Percentiles rank a stretch among this genome's conserved stretches.
These are phyloP conservation scores for Actinemys pallida DNA, from an alignment of 2,113 vertebrate species.

Conservation along the genomic window DNA sequence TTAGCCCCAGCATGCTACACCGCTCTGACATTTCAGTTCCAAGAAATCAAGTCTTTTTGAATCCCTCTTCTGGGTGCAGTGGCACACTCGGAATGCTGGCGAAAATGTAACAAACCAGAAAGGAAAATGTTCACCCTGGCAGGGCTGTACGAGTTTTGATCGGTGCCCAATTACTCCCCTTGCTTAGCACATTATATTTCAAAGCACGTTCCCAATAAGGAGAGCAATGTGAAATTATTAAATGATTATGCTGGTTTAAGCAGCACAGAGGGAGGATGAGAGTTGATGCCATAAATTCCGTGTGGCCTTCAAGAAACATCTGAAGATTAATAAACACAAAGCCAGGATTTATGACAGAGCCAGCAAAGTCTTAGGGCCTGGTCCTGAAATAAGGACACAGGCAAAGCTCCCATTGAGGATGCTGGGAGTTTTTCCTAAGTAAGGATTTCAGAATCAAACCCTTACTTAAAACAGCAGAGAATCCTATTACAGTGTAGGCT, in stretches of 20 bases:
- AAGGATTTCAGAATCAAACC: slow-evolving; percentile 47
- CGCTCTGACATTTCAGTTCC: background rate
- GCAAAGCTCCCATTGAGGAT: slow-evolving; percentile 50
- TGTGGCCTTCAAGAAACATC: slow-evolving; percentile 29
- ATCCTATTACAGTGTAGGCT: background rate
- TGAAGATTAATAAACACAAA: slow-evolving; percentile 59
- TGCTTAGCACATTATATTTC: background rate
- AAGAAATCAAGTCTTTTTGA: background rate
- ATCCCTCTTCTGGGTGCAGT: background rate
- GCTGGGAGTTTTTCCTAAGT: slow-evolving; percentile 28
- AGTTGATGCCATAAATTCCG: background rate
- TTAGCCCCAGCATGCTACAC: background rate
- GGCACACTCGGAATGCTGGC: rapidly evolving
- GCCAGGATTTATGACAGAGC: slow-evolving; percentile 38
- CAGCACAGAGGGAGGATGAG: slow-evolving; percentile 41
- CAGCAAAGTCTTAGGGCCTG: slow-evolving; percentile 46
- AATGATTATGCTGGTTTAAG: slow-evolving; percentile 20
- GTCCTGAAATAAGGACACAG: slow-evolving; percentile 62
- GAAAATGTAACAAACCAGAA: rapidly evolving
- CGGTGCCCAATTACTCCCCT: background rate
- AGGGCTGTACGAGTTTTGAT: background rate
- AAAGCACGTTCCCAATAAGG: background rate
- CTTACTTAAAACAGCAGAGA: background rate
- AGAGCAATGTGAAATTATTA: background rate
- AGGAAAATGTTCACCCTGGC: background rate